phyloP scores from a whole-genome alignment of 2,113 vertebrate species.

The Amazona vittata region DNA sequence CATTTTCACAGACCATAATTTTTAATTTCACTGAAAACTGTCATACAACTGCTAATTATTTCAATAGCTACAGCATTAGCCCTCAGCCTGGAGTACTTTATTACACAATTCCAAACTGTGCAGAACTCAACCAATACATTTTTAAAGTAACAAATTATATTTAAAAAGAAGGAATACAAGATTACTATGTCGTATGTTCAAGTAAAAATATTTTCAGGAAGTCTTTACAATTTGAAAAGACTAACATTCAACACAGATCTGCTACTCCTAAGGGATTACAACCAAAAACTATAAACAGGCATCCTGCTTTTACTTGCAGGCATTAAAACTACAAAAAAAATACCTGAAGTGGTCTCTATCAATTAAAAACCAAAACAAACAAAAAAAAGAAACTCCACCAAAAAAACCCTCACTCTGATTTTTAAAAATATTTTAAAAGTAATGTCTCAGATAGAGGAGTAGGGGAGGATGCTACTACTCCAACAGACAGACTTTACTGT shows the following conservation, averaged over 20 bases:
- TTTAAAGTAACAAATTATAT: neutral
- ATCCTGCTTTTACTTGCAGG: neutral
- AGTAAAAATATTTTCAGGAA: neutral
- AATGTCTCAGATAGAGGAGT: accelerated
- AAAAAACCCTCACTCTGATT: neutral
- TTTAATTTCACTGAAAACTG: neutral
- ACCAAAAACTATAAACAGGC: neutral
- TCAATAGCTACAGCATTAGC: neutral
- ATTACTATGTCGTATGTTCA: neutral
- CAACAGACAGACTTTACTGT: neutral
- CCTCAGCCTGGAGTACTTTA: neutral
- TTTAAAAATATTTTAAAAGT: neutral
- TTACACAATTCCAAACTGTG: neutral
- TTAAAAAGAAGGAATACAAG: neutral
- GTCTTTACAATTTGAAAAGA: neutral
- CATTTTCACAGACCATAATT: neutral
- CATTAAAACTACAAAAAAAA: neutral
- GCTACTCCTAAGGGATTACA: neutral
- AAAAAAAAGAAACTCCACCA: neutral
- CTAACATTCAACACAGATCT: neutral
- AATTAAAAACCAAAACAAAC: neutral
- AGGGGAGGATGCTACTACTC: neutral
- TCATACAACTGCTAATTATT: neutral
- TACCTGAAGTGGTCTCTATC: neutral
- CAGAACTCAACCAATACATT: neutral